Evolutionary conservation across 1,140 invertebrate species (phyloP).

Genomic region (Sesamia nonagrioides): DNA sequence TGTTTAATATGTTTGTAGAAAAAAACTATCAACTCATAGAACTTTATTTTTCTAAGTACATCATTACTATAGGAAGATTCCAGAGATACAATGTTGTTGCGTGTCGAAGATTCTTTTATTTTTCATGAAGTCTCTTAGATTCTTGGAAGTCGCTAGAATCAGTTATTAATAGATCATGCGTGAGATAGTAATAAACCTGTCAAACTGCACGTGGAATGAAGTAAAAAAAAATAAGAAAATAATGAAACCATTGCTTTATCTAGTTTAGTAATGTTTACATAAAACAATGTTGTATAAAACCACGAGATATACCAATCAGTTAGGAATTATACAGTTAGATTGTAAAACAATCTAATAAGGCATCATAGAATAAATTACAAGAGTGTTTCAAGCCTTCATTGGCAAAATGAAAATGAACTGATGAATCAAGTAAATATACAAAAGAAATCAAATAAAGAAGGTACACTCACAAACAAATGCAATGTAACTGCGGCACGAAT

Average conservation of each 20-base stretch:
- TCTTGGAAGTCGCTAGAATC: slow-evolving; percentile 11
- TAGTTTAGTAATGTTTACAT: slow-evolving; percentile 1
- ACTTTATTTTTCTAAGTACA: background rate
- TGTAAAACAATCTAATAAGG: slow-evolving; percentile 3
- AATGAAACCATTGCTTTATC: slow-evolving; percentile 2
- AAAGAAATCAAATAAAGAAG: background rate
- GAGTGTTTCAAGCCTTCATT: background rate
- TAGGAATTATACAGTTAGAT: slow-evolving; percentile 4
- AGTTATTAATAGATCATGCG: slow-evolving; percentile 20
- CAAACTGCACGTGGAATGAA: slow-evolving; percentile 11
- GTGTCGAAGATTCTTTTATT: slow-evolving; percentile 2
- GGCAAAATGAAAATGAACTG: slow-evolving; percentile 27
- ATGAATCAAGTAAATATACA: background rate
- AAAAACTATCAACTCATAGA: background rate
- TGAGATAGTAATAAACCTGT: slow-evolving; percentile 23
- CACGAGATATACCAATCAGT: background rate
- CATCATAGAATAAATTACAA: slow-evolving; percentile 4
- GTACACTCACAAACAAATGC: background rate
- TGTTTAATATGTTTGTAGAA: background rate
- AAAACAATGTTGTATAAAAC: background rate
- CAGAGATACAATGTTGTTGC: background rate
- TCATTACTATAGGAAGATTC: background rate
- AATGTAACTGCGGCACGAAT: no score
- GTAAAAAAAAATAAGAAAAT: slow-evolving; percentile 1
- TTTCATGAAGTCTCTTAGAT: background rate